Conservation (phyloP, 2,888 invertebrate genomes). For the Dione vanillae region DNA sequence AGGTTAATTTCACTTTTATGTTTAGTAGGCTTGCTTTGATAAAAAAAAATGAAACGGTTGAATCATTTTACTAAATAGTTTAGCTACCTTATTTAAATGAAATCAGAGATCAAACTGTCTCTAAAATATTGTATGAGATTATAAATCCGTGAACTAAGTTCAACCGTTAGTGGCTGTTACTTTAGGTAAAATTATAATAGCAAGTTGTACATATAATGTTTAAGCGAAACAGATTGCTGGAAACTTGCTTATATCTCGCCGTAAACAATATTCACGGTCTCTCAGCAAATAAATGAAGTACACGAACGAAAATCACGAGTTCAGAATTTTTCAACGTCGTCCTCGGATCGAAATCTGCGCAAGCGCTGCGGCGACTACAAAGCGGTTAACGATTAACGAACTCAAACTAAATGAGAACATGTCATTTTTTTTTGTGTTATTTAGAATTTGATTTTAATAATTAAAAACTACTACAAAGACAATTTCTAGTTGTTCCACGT, state of each 20-base stretch:
- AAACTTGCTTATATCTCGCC: constrained; percentile 58
- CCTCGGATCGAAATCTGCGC: constrained; percentile 67
- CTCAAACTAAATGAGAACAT: constrained; percentile 72
- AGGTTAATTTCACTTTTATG: neutral
- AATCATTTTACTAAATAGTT: neutral
- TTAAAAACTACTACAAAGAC: constrained; percentile 12
- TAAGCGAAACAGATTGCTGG: constrained; percentile 61
- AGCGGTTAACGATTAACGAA: constrained; percentile 74
- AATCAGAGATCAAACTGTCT: constrained; percentile 4
- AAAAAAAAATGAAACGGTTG: neutral
- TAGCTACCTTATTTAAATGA: constrained; percentile 1
- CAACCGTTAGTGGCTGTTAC: constrained; percentile 35
- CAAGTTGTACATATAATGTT: constrained; percentile 50
- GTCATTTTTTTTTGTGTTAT: constrained; percentile 65
- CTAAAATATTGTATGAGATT: constrained; percentile 20
- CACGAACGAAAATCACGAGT: constrained; percentile 81
- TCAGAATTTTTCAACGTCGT: constrained; percentile 80
- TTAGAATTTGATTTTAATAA: constrained; percentile 48
- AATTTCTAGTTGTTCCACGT: neutral
- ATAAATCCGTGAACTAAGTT: constrained; percentile 28
- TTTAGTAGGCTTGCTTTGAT: neutral
- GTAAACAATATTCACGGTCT: constrained; percentile 72
- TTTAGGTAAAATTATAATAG: constrained; percentile 44
- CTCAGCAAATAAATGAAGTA: constrained; percentile 74
- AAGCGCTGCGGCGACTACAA: constrained; percentile 71